These are phyloP conservation scores for Lagorchestes hirsutus DNA, from an alignment of 2,797 vertebrate genomes.

Conservation along the genomic window DNA sequence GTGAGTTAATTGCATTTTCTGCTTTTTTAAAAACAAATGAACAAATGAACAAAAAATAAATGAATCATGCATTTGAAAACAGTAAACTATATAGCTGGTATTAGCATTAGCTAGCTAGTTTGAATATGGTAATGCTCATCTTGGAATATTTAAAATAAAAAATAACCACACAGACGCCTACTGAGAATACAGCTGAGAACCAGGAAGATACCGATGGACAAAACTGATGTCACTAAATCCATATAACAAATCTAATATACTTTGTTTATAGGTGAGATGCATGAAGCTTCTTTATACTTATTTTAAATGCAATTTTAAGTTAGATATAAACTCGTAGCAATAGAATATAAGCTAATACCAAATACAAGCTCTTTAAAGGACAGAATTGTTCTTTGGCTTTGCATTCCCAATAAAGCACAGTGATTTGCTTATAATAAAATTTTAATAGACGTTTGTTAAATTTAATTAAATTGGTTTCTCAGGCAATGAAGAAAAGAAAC, in stretches of 20 bases:
- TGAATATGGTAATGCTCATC: conserved; percentile 9
- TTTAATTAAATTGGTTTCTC: not conserved
- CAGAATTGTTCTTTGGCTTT: not conserved
- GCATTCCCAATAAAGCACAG: not conserved
- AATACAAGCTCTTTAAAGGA: not conserved
- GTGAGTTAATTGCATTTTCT: conserved; percentile 46
- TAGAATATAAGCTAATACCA: not conserved
- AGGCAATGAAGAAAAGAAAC: conserved; percentile 2
- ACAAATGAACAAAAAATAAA: not conserved
- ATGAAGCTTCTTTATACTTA: not conserved
- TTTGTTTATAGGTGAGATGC: not conserved
- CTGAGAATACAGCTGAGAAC: not conserved
- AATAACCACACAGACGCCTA: conserved; percentile 1
- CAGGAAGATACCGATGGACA: not conserved
- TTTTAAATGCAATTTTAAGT: not conserved
- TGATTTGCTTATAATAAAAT: not conserved
- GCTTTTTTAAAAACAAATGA: conserved; percentile 24
- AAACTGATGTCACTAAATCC: not conserved
- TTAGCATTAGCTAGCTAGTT: conserved; percentile 24
- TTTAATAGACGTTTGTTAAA: not conserved
- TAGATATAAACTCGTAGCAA: not conserved
- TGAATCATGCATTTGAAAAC: conserved; percentile 14
- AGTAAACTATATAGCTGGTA: conserved; percentile 26
- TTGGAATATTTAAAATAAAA: conserved; percentile 37
- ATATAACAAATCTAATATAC: not conserved